Evolutionary conservation across 2,113 vertebrate genomes (phyloP).

Genomic region (Bufo bufo): DNA sequence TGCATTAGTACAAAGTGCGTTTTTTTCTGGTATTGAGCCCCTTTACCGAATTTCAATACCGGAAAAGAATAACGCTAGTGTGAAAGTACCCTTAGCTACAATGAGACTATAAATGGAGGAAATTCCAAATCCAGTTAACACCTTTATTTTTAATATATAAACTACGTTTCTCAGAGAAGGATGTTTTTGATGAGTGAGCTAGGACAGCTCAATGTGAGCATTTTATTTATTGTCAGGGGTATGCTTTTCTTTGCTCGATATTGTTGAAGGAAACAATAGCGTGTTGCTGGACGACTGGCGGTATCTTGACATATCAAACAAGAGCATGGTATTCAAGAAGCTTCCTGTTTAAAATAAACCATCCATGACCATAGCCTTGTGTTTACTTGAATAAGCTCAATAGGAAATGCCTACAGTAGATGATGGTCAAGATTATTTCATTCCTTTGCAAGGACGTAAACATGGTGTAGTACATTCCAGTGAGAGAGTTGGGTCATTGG

Average conservation of each 20-base stretch:
- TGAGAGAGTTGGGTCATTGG: background rate
- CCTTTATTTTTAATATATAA: background rate
- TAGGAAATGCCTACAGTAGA: conserved; percentile 51
- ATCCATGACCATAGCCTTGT: background rate
- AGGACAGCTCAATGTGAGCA: background rate
- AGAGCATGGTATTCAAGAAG: conserved; percentile 23
- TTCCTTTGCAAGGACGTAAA: conserved; percentile 27
- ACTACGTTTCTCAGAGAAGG: background rate
- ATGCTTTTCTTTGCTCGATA: background rate
- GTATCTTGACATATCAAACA: conserved; percentile 47
- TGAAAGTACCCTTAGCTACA: no score
- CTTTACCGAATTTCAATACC: no score
- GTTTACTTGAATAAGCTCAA: conserved; percentile 15
- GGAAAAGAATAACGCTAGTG: no score
- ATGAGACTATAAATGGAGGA: background rate
- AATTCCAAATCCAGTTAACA: background rate
- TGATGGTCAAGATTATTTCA: conserved; percentile 30
- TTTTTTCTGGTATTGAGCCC: no score
- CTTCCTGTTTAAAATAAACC: background rate
- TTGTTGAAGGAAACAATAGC: conserved; percentile 12
- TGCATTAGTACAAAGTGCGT: no score
- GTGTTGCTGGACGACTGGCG: background rate
- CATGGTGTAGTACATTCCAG: conserved; percentile 20
- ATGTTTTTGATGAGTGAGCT: background rate
- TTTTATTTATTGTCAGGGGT: background rate